These are phyloP conservation scores for Tromatobia lineatoria DNA, from an alignment of 2,888 invertebrate species.

Conservation along the genomic window DNA sequence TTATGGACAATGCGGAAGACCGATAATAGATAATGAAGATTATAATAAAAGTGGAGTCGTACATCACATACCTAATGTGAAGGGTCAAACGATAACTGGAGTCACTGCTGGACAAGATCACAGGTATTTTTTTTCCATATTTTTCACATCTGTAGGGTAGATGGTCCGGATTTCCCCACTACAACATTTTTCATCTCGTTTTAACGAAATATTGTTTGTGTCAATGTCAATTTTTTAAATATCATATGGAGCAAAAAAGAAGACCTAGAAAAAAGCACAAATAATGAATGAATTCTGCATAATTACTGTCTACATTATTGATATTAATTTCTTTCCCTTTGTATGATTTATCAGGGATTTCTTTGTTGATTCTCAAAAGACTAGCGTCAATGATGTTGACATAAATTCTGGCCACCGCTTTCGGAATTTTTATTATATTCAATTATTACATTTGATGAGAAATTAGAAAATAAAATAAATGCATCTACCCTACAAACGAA, in stretches of 20 bases:
- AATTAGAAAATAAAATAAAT: neutral
- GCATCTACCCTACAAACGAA: constrained; percentile 32
- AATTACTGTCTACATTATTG: too few relatives aligned
- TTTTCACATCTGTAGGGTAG: neutral
- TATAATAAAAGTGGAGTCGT: constrained; percentile 90
- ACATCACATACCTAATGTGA: constrained; percentile 89
- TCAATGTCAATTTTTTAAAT: too few relatives aligned
- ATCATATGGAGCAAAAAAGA: too few relatives aligned
- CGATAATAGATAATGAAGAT: constrained; percentile 91
- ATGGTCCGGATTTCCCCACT: neutral
- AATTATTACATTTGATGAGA: neutral
- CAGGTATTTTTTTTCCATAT: constrained; percentile 86
- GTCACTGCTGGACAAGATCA: constrained; percentile 97
- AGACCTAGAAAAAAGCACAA: too few relatives aligned
- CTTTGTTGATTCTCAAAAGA: too few relatives aligned
- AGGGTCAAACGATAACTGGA: constrained; percentile 88
- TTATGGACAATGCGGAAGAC: constrained; percentile 97
- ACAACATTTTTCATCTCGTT: neutral
- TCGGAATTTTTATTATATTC: neutral
- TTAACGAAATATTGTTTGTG: neutral
- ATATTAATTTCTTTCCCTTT: too few relatives aligned
- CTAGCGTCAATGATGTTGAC: too few relatives aligned
- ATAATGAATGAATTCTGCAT: too few relatives aligned
- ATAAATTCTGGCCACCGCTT: too few relatives aligned
- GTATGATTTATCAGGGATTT: too few relatives aligned